Evolutionary conservation across 2,888 invertebrate species (phyloP).

Genomic region (Barypeithes pellucidus): DNA sequence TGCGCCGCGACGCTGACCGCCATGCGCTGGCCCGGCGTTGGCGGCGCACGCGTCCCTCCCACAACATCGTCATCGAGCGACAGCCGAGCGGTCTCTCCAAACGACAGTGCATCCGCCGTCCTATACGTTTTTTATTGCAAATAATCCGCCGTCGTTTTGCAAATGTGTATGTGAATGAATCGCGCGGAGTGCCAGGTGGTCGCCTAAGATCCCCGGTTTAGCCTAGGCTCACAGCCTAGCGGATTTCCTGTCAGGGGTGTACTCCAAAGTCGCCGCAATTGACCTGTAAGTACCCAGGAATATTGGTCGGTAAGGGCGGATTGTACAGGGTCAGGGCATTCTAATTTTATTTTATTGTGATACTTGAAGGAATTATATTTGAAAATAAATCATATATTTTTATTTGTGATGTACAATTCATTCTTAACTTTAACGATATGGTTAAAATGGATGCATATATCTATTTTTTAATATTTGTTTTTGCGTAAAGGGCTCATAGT

Average conservation of each 20-base stretch:
- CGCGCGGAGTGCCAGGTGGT: conserved; percentile 28
- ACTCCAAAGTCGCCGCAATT: conserved; percentile 47
- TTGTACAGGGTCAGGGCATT: conserved; percentile 28
- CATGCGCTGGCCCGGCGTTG: conserved; percentile 52
- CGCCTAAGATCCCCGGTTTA: conserved; percentile 21
- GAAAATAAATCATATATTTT: conserved; percentile 1
- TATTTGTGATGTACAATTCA: too few species aligned
- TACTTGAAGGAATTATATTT: not conserved
- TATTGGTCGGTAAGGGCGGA: conserved; percentile 41
- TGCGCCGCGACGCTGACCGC: conserved; percentile 42
- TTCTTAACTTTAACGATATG: conserved; percentile 12
- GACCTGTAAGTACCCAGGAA: conserved; percentile 45
- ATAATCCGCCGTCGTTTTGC: conserved; percentile 38
- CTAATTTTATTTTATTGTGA: conserved; percentile 9
- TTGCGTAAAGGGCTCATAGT: too few species aligned
- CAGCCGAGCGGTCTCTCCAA: conserved; percentile 64
- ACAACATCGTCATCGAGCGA: conserved; percentile 64
- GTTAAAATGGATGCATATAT: not conserved
- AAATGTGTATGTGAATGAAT: conserved; percentile 40
- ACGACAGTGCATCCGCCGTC: conserved; percentile 41
- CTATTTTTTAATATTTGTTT: not conserved
- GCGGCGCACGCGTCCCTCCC: conserved; percentile 61
- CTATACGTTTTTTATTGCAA: conserved; percentile 45
- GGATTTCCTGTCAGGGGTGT: conserved; percentile 32
- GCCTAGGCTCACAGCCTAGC: conserved; percentile 27